Evolutionary conservation across 1,140 invertebrate species (phyloP).

Genomic region (Anoplophora glabripennis): DNA sequence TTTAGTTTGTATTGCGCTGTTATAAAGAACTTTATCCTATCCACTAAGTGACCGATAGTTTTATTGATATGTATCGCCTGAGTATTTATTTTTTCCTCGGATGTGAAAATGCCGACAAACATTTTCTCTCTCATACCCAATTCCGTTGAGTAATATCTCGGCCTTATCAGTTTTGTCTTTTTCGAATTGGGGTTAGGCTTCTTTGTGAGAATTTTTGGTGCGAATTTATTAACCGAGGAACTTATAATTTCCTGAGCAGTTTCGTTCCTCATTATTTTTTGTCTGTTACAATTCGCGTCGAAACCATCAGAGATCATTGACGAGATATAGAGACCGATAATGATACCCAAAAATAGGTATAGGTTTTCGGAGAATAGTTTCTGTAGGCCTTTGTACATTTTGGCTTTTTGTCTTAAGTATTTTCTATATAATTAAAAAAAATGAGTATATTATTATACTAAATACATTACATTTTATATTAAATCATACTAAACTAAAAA

Average conservation of each 20-base stretch:
- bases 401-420: not conserved
- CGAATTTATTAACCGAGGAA: slow-evolving; percentile 24
- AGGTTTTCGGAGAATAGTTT: slow-evolving; percentile 34
- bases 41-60: slow-evolving; percentile 73
- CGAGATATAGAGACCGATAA: slow-evolving; percentile 39
- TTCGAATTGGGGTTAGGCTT: slow-evolving; percentile 29
- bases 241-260: slow-evolving; percentile 31
- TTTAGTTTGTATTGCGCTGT: slow-evolving; percentile 60
- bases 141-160: slow-evolving; percentile 89
- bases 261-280: slow-evolving; percentile 14
- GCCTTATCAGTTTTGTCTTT: slow-evolving; percentile 59
- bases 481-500: too few species aligned
- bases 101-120: slow-evolving; percentile 80
- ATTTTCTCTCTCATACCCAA: slow-evolving; percentile 85
- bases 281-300: slow-evolving; percentile 22
- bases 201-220: slow-evolving; percentile 23
- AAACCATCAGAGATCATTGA: slow-evolving; percentile 26
- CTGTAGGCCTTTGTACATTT: slow-evolving; percentile 22
- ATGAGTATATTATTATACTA: too few species aligned
- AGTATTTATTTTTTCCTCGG: slow-evolving; percentile 65
- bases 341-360: slow-evolving; percentile 37
- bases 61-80: slow-evolving; percentile 75
- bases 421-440: too few species aligned
- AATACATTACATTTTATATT: too few species aligned
- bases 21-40: slow-evolving; percentile 76